Evolutionary conservation across 2,113 vertebrate genomes (phyloP), one percentile per base, ranked within the genome.

Genomic region (Chamaetylas fuelleborni): DNA sequence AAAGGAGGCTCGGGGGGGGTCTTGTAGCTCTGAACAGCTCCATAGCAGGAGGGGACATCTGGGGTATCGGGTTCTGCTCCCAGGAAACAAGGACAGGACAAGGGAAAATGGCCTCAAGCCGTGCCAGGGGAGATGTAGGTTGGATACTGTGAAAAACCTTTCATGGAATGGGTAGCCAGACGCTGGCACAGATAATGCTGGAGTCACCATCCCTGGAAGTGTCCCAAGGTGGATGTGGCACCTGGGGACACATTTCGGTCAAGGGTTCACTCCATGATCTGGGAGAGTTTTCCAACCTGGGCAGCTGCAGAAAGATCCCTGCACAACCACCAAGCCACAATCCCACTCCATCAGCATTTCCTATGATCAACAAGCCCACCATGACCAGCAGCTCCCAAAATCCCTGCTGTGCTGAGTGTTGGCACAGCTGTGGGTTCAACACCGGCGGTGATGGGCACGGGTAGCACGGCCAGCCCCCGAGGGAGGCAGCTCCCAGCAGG

Each of bases 211-310:
- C 31, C 31, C 34, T 31, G 50, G 29, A 12, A 5, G 34, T n/a
- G 48, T 15, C 40, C n/a, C 15, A 38, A 26, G 19, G 15, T 24
- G 61, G 31, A 28, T 33, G 67, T 50, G 33, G 60, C 43, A 73
- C 14, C 0, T 16, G 23, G 36, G 25, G 31, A 42, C 34, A 42
- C 0, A 0, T 48, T 48, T 50, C 1, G 9, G 20, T 42, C 22
- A 18, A 42, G 20, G 26, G 25, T 5, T 36, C 31, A 43, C 31
- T 42, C 42, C 26, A 9, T 3, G 14, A 36, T 3, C 43, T 36
- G 23, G 42, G 34, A 50, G 20, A 20, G 31, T 33, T 65, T 81
- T 36, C 12, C 67, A 57, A 1, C 20, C 76, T 16, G 34, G 6
- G 20, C 3, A 72, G 50, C 60, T 33, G 42, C 2, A 8, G 57